These are phyloP conservation scores for Megalops atlanticus DNA, from an alignment of 2,113 vertebrate genomes.

Conservation along the genomic window DNA sequence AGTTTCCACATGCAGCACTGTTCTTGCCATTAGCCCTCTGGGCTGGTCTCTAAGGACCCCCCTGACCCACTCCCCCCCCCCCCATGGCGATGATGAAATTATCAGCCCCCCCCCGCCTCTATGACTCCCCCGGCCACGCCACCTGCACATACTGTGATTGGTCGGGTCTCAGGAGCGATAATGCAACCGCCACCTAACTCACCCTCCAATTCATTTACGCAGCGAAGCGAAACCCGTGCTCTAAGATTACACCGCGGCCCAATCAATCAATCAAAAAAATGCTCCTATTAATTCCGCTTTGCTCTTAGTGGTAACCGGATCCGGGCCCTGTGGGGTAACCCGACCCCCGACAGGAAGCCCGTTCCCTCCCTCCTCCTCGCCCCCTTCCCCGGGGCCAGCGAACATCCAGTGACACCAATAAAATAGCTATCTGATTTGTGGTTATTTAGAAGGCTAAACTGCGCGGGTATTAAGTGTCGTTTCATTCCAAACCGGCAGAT, in stretches of 20 bases:
- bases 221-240: conserved; percentile 16
- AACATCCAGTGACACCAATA: conserved; percentile 13
- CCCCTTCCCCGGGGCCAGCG: background rate
- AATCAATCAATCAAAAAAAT: conserved; percentile 38
- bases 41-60: background rate
- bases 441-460: background rate
- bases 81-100: too few relatives aligned
- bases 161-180: background rate
- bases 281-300: conserved; percentile 38
- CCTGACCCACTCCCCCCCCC: background rate
- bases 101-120: background rate
- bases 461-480: background rate
- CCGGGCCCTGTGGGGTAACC: conserved; percentile 27
- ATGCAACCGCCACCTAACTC: background rate
- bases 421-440: conserved; percentile 20
- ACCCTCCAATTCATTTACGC: conserved; percentile 31
- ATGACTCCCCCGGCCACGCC: background rate
- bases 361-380: background rate
- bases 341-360: background rate
- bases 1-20: background rate
- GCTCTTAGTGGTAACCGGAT: conserved; percentile 41
- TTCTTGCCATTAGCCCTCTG: background rate
- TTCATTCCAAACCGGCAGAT: background rate
- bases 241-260: conserved; percentile 20
- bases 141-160: background rate